phyloP scores from a whole-genome alignment of 2,797 vertebrate species.

The Pogoniulus pusillus region DNA sequence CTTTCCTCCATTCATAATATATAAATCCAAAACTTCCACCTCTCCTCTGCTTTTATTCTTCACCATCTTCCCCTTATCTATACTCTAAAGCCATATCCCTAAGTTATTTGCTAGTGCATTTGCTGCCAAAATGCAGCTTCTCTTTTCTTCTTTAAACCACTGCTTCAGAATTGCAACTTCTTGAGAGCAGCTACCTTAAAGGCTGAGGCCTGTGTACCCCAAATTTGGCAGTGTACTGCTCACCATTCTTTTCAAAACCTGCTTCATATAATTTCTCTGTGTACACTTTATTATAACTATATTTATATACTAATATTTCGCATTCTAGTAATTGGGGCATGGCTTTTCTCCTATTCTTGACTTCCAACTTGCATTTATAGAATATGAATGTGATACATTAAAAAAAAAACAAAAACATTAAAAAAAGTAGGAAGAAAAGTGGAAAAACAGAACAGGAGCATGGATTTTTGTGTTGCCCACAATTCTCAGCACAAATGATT shows the following conservation, averaged over 20 bases:
- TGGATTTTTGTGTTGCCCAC: background rate
- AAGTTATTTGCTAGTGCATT: background rate
- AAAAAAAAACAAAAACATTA: background rate
- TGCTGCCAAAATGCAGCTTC: background rate
- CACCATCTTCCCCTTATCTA: background rate
- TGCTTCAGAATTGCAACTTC: background rate
- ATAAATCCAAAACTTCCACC: background rate
- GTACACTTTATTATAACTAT: background rate
- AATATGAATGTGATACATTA: background rate
- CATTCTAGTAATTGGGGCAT: background rate
- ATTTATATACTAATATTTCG: background rate
- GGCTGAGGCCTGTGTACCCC: background rate
- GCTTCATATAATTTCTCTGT: background rate
- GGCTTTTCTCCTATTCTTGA: background rate
- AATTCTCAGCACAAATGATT: background rate
- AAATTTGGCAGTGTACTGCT: background rate
- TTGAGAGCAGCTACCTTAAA: background rate
- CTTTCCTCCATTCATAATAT: background rate
- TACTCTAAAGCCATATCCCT: background rate
- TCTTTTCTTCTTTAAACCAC: background rate
- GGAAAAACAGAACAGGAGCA: background rate
- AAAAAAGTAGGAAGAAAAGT: background rate
- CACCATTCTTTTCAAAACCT: background rate
- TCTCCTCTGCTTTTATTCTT: background rate
- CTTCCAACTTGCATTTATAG: background rate